These are phyloP conservation scores for Drosophila lini DNA, from an alignment of 1,140 invertebrate species.

Conservation along the genomic window DNA sequence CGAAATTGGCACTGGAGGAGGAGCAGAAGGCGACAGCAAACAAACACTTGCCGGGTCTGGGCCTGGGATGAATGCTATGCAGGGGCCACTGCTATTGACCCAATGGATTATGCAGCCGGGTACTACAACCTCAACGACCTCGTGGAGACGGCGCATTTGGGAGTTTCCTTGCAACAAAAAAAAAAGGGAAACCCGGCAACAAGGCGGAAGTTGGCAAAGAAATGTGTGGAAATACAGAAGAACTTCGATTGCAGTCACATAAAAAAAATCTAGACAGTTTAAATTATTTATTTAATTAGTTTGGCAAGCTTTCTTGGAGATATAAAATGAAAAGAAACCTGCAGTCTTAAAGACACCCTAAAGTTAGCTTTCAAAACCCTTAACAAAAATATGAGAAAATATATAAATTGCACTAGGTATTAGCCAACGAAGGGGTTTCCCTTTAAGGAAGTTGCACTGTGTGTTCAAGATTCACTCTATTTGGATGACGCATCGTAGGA, in stretches of 20 bases:
- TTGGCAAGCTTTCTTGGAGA: not conserved
- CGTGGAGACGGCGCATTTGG: constrained; percentile 31
- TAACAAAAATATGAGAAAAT: not conserved
- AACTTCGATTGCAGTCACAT: constrained; percentile 17
- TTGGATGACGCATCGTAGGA: constrained; percentile 58
- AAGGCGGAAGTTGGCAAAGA: constrained; percentile 27
- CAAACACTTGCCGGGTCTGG: constrained; percentile 35
- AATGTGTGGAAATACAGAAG: constrained; percentile 31
- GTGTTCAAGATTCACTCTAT: constrained; percentile 33
- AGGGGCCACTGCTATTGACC: constrained; percentile 61
- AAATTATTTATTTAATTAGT: not conserved
- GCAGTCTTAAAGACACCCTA: not conserved
- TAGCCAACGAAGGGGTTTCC: not conserved
- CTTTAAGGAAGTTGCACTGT: constrained; percentile 12
- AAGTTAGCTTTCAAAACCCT: not conserved
- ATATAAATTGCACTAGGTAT: not conserved
- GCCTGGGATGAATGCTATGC: constrained; percentile 13
- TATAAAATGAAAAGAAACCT: not conserved
- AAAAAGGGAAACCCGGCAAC: constrained; percentile 34
- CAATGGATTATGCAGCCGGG: constrained; percentile 72
- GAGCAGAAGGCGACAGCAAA: constrained; percentile 26
- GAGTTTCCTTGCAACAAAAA: constrained; percentile 11
- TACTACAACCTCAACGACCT: constrained; percentile 50
- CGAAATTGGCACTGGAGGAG: constrained; percentile 16
- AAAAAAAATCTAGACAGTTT: not conserved